Percentiles rank a stretch among this genome's conserved stretches.
Evolutionary conservation across 2,797 vertebrate species (phyloP).

Genomic region (Phoebastria nigripes): DNA sequence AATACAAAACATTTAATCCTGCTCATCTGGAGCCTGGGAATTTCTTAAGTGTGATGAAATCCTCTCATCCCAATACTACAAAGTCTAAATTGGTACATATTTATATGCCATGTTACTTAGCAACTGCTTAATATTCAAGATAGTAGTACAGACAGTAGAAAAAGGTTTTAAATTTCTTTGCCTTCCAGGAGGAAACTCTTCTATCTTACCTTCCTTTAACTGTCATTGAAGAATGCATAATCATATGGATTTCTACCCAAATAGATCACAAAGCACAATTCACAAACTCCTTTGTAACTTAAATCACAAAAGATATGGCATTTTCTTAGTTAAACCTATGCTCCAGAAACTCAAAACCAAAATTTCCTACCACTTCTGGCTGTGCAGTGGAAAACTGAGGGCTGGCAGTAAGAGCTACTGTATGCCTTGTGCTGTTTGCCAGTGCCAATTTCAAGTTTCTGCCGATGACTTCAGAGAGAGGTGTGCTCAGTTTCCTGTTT

Average conservation of each 20-base stretch:
- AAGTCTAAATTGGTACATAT: not conserved
- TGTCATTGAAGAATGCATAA: not conserved
- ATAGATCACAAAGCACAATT: not conserved
- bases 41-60: not conserved
- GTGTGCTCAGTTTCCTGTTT: constrained; percentile 78
- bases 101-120: not conserved
- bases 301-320: not conserved
- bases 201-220: not conserved
- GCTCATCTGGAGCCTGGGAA: not conserved
- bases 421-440: constrained; percentile 83
- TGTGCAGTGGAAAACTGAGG: constrained; percentile 76
- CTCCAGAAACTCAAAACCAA: not conserved
- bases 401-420: constrained; percentile 80
- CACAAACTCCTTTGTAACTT: not conserved
- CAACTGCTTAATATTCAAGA: not conserved
- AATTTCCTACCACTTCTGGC: constrained; percentile 72
- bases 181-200: not conserved
- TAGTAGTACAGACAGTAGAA: not conserved
- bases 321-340: not conserved
- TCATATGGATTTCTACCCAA: not conserved
- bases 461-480: constrained; percentile 88
- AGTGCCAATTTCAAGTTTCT: constrained; percentile 89
- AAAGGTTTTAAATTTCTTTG: not conserved
- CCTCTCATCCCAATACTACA: not conserved
- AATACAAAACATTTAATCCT: not conserved